Evolutionary conservation across 2,888 invertebrate genomes (phyloP).

Genomic region (Didymodactylos carnosus): DNA sequence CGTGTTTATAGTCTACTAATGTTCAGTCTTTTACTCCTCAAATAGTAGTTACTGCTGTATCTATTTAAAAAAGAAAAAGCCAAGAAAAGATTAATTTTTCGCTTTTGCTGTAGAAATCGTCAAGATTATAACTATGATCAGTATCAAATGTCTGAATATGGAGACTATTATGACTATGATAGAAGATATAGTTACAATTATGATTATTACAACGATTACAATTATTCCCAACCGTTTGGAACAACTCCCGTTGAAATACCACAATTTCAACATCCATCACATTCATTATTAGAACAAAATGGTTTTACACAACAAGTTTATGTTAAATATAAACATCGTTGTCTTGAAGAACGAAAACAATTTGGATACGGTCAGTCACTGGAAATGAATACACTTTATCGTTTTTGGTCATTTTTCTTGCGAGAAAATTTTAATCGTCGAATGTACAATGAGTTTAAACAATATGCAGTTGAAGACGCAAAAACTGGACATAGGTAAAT

Average conservation of each 20-base stretch:
- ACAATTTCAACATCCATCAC: slow-evolving; percentile 67
- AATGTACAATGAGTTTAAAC: slow-evolving; percentile 89
- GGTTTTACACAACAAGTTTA: slow-evolving; percentile 94
- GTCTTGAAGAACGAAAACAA: slow-evolving; percentile 56
- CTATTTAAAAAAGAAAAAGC: too few species aligned
- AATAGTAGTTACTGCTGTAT: too few species aligned
- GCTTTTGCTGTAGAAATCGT: neutral
- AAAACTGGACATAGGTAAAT: slow-evolving; percentile 61
- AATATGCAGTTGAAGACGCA: slow-evolving; percentile 79
- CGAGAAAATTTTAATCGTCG: slow-evolving; percentile 88
- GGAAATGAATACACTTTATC: slow-evolving; percentile 96
- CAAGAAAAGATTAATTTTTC: too few species aligned
- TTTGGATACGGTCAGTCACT: slow-evolving; percentile 80
- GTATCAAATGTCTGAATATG: neutral
- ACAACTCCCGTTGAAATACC: slow-evolving; percentile 1
- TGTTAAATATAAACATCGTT: slow-evolving; percentile 43
- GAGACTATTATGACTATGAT: neutral
- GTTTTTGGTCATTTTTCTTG: slow-evolving; percentile 98
- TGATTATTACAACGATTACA: slow-evolving; percentile 46
- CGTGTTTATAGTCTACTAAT: too few species aligned
- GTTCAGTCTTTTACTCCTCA: too few species aligned
- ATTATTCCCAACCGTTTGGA: neutral
- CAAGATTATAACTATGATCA: neutral
- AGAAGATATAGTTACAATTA: slow-evolving; percentile 28
- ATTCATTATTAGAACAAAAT: slow-evolving; percentile 75